phyloP scores from a whole-genome alignment of 2,888 invertebrate genomes.

The Lithophane ornitopus region DNA sequence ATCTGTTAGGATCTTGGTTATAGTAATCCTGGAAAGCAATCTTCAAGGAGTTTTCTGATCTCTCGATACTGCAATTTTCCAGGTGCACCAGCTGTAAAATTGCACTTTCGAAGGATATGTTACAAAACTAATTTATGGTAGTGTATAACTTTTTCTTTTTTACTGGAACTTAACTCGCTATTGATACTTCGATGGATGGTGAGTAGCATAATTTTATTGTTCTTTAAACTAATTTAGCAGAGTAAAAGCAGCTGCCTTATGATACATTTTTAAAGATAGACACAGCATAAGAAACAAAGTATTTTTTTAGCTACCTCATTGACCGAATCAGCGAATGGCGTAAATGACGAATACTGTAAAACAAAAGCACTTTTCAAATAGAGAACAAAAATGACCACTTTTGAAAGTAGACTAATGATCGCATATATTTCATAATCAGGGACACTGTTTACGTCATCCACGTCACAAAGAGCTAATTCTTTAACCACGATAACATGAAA shows the following conservation, averaged over 20 bases:
- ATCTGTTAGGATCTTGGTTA: conserved; percentile 19
- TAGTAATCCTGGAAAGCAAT: not conserved
- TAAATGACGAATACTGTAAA: not conserved
- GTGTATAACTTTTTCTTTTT: not conserved
- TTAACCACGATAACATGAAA: not conserved
- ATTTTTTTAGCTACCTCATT: not conserved
- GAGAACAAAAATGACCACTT: not conserved
- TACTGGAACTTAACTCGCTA: not conserved
- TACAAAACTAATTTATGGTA: not conserved
- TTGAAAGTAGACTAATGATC: not conserved
- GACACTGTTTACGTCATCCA: not conserved
- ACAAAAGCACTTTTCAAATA: not conserved
- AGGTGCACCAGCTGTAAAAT: conserved; percentile 7
- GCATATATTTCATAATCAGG: not conserved
- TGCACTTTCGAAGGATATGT: not conserved
- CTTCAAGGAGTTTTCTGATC: conserved; percentile 17
- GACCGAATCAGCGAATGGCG: not conserved
- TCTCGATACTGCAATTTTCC: conserved; percentile 14
- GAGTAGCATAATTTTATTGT: not conserved
- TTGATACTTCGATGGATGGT: not conserved
- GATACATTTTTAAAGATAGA: not conserved
- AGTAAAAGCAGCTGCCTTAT: not conserved
- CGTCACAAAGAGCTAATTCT: not conserved
- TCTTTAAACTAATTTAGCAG: not conserved
- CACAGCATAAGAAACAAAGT: too few relatives aligned